phyloP scores from a whole-genome alignment of 2,797 vertebrate species.

The Spinibarbus caldwelli region DNA sequence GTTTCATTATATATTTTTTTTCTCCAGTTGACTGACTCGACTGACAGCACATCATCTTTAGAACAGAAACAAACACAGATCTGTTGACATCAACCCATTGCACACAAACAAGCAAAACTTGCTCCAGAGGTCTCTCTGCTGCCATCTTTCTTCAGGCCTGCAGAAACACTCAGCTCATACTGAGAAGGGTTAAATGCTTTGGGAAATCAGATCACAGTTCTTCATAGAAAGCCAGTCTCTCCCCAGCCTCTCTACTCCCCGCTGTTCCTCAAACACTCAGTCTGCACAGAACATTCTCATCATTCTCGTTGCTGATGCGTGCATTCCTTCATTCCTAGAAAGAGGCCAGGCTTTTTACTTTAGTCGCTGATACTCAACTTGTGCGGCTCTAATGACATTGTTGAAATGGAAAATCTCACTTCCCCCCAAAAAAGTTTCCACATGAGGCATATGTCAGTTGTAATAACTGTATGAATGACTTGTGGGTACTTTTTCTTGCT shows the following conservation, averaged over 20 bases:
- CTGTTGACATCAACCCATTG: background rate
- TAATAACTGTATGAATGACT: background rate
- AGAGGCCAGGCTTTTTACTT: background rate
- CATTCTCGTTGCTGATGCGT: background rate
- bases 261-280: conserved; percentile 2
- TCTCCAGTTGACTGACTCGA: background rate
- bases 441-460: no score
- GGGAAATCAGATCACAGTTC: conserved; percentile 23
- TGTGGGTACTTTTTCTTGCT: background rate
- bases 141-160: conserved; percentile 6
- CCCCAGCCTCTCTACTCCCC: background rate
- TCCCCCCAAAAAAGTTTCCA: background rate
- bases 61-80: background rate
- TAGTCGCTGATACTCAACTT: background rate
- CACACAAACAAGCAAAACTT: conserved; percentile 7
- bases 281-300: background rate
- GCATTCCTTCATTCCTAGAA: background rate
- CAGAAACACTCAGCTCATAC: background rate
- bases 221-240: background rate
- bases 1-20: background rate
- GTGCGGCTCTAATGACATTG: conserved; percentile 5
- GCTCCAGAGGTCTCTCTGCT: background rate
- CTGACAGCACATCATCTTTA: background rate
- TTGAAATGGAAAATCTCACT: background rate
- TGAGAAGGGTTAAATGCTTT: conserved; percentile 33